phyloP scores from a whole-genome alignment of 1,140 invertebrate genomes.

The Cardiocondyla obscurior region DNA sequence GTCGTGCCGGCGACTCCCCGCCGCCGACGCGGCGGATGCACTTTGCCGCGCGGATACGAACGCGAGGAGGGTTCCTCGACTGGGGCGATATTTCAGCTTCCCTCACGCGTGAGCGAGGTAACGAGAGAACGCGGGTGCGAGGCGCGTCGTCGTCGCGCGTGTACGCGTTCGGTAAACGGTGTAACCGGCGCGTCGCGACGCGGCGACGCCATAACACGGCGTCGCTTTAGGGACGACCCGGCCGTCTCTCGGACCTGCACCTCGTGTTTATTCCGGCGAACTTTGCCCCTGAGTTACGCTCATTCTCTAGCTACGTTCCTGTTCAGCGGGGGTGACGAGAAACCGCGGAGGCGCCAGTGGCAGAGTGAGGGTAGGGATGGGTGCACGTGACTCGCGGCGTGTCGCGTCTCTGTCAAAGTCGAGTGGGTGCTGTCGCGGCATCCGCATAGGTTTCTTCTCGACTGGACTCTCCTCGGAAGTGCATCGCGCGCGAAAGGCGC shows the following conservation, averaged over 20 bases:
- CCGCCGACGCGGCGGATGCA: not conserved
- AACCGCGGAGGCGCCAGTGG: conserved; percentile 55
- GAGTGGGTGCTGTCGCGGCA: not conserved
- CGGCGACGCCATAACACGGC: conserved; percentile 3
- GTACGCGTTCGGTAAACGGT: not conserved
- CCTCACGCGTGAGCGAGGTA: not conserved
- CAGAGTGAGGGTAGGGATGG: conserved; percentile 48
- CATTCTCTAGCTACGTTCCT: conserved; percentile 3
- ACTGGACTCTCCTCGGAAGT: no score
- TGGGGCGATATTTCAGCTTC: not conserved
- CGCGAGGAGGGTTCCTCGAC: not conserved
- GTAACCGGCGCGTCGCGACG: not conserved
- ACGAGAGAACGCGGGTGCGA: not conserved
- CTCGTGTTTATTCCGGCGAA: not conserved
- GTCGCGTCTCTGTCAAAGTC: conserved; percentile 59
- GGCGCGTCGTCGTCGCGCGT: not conserved
- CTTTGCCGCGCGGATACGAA: not conserved
- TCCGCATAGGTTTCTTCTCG: not conserved
- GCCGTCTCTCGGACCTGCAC: not conserved
- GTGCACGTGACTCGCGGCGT: conserved; percentile 68
- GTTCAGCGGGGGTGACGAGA: conserved; percentile 2
- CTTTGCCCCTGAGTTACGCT: not conserved
- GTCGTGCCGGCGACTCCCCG: conserved; percentile 10
- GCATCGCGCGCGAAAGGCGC: no score
- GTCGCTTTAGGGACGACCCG: conserved; percentile 7